Base-by-base conservation (phyloP, 2,888 invertebrate species). In the Tenthredo amoena region DNA sequence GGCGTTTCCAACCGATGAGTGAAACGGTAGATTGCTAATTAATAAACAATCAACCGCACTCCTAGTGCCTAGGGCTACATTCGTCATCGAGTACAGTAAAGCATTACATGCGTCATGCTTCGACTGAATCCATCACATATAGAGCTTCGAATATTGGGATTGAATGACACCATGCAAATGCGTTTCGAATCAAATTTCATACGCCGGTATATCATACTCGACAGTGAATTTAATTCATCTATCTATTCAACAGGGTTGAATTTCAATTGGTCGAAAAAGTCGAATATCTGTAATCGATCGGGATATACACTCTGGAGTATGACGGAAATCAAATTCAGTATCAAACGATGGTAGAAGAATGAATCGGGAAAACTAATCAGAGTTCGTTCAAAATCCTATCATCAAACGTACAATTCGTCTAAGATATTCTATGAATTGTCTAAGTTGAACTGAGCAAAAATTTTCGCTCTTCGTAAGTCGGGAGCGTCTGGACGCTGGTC, bases 1-100 rank as follows among this genome's bases (percentile, higher is more conserved):
- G 74, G 43, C 43, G 40, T 55, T 34, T 31, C 55, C 77, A 77
- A 77, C 37, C 77, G 31, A 55, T 77, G 50, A 77, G 47, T 55
- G 77, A 77, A 62, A 81, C 62, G 81, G 21, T 81, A 43, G 37
- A 81, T 81, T 65, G 62, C 62, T 81, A 81, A 81, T 81, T 81
- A 62, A 55, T 81, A 81, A 81, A 37, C 62, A 40, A 81, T 81
- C 81, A 81, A 40, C 58, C 62, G 50, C 81, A 81, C 81, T 81
- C 81, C 40, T 26, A 26, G 43, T 34, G 37, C 58, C 62, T 62
- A 21, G 62, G 55, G 62, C 62, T 7, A 81, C 62, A 18, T 81
- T 58, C 21, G 50, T 55, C 77, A 77, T 77, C 34, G 55, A 50
- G 55, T 77, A 40, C 55, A 34, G 47, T 55, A 50, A 10, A 50